These are phyloP conservation scores for Machimus atricapillus DNA, from an alignment of 2,888 invertebrate genomes.

Conservation along the genomic window DNA sequence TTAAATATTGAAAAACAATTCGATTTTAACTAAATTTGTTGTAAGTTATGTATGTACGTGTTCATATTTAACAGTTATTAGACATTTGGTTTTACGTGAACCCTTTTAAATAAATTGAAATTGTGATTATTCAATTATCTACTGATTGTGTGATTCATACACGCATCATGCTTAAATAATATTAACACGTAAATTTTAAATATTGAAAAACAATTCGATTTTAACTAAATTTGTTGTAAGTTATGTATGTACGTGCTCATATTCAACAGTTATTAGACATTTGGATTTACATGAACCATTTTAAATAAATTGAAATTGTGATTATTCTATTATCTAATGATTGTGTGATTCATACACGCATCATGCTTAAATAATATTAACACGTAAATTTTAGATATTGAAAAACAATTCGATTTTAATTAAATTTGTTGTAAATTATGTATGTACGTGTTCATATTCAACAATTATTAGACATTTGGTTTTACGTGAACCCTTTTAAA, in stretches of 20 bases:
- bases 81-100: neutral
- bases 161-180: neutral
- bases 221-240: neutral
- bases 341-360: neutral
- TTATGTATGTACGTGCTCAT: neutral
- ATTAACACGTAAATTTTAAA: no score
- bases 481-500: neutral
- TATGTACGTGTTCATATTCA: neutral
- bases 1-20: no score
- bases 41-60: neutral
- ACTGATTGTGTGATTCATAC: neutral
- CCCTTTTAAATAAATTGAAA: neutral
- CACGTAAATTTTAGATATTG: no score
- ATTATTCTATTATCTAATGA: neutral
- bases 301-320: neutral
- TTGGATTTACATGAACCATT: neutral
- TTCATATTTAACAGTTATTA: neutral
- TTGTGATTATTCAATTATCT: neutral
- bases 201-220: neutral
- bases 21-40: neutral
- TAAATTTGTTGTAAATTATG: neutral
- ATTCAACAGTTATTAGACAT: neutral
- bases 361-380: neutral
- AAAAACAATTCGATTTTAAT: neutral
- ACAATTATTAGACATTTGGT: neutral